Evolutionary conservation across 2,113 vertebrate species (phyloP).

Genomic region (Bos indicus): DNA sequence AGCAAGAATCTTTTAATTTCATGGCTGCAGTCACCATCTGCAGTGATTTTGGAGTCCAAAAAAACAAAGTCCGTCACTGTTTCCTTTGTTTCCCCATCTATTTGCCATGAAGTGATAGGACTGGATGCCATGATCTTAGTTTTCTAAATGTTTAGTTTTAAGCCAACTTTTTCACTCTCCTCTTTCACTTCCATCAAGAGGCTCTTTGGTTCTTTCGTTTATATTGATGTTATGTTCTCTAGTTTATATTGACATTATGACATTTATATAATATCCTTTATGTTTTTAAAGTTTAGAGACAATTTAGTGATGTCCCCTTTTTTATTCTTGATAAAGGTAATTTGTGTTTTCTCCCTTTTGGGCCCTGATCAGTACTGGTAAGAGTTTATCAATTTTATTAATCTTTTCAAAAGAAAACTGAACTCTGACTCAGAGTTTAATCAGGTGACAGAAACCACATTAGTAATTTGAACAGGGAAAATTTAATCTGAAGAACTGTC

Average conservation of each 20-base stretch:
- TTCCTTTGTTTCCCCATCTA: not conserved
- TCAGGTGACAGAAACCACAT: not conserved
- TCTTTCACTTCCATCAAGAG: not conserved
- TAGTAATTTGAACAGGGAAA: not conserved
- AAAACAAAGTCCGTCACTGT: not conserved
- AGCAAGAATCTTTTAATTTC: not conserved
- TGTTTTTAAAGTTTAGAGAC: not conserved
- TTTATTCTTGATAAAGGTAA: not conserved
- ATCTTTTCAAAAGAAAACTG: not conserved
- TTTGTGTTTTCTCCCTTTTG: not conserved
- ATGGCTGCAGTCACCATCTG: not conserved
- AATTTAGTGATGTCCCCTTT: not conserved
- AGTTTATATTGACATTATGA: not conserved
- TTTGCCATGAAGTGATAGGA: not conserved
- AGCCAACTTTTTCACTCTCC: not conserved
- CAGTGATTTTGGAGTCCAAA: not conserved
- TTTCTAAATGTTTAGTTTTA: not conserved
- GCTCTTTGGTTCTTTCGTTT: not conserved
- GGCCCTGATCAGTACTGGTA: not conserved
- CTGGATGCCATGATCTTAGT: not conserved
- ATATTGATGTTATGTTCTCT: not conserved
- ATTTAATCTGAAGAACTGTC: not conserved
- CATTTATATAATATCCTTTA: not conserved
- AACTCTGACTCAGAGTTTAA: not conserved
- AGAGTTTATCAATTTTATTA: not conserved